These are phyloP conservation scores for Artibeus lituratus DNA, from an alignment of 2,797 vertebrate species.

Conservation along the genomic window DNA sequence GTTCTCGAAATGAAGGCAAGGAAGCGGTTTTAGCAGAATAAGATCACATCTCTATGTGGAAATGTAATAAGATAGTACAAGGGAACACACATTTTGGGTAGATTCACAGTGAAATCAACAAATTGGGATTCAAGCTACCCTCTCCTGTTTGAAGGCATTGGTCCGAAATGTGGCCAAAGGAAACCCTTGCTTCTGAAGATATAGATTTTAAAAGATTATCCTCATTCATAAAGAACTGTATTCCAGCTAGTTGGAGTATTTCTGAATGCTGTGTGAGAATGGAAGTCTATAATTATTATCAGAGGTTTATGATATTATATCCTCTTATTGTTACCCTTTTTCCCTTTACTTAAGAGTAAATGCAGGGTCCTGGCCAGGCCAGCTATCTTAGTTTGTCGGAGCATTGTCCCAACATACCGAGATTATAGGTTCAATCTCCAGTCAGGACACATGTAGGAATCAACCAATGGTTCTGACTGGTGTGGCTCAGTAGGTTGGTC, in stretches of 20 bases:
- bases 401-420: background rate
- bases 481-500: background rate
- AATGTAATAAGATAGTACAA: constrained; percentile 9
- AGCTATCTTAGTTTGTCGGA: background rate
- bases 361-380: background rate
- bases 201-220: background rate
- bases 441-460: background rate
- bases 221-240: background rate
- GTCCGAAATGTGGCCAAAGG: background rate
- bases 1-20: background rate
- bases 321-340: background rate
- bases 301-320: background rate
- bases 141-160: background rate
- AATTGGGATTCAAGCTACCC: background rate
- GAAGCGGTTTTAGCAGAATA: background rate
- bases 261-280: constrained; percentile 6
- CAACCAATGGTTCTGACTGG: background rate
- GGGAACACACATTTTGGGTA: background rate
- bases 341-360: background rate
- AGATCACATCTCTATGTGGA: constrained; percentile 13
- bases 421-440: background rate
- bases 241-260: constrained; percentile 19
- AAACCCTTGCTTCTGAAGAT: background rate
- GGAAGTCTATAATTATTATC: constrained; percentile 3
- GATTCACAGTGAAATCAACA: background rate